Evolutionary conservation across 2,888 invertebrate species (phyloP).

Genomic region (Muschampia plurimacula): DNA sequence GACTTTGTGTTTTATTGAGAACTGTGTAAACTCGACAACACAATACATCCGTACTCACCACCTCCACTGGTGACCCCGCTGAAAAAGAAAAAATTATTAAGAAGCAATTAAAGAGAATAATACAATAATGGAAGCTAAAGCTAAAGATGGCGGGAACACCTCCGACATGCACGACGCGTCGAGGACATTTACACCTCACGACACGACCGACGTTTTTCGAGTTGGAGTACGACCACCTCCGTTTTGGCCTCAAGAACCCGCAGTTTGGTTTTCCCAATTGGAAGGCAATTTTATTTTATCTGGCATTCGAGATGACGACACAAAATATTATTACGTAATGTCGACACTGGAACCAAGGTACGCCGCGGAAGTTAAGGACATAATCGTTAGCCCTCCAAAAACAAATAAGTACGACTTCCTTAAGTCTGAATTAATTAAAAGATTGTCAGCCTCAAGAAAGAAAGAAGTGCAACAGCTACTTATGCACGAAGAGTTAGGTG

Average conservation of each 20-base stretch:
- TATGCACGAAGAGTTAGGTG: neutral
- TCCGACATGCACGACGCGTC: neutral
- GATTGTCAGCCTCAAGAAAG: neutral
- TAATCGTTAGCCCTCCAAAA: neutral
- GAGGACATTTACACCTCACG: neutral
- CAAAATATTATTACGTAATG: slow-evolving; percentile 1
- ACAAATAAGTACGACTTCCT: neutral
- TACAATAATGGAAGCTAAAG: neutral
- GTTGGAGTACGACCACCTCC: slow-evolving; percentile 7
- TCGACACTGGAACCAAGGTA: neutral
- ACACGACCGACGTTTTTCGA: slow-evolving; percentile 4
- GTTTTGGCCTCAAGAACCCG: slow-evolving; percentile 1
- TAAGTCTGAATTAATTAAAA: slow-evolving; percentile 1
- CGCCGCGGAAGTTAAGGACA: neutral
- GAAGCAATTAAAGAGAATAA: neutral
- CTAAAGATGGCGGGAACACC: neutral
- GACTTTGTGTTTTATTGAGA: no score
- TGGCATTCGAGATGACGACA: neutral
- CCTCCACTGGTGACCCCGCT: neutral
- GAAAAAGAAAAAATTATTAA: neutral
- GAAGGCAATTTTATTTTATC: neutral
- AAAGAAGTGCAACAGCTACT: neutral
- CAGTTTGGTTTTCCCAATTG: slow-evolving; percentile 1
- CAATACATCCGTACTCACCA: no score
- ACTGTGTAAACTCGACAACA: no score